Base-by-base conservation (phyloP, 2,888 invertebrate species). In the Acleris holmiana region DNA sequence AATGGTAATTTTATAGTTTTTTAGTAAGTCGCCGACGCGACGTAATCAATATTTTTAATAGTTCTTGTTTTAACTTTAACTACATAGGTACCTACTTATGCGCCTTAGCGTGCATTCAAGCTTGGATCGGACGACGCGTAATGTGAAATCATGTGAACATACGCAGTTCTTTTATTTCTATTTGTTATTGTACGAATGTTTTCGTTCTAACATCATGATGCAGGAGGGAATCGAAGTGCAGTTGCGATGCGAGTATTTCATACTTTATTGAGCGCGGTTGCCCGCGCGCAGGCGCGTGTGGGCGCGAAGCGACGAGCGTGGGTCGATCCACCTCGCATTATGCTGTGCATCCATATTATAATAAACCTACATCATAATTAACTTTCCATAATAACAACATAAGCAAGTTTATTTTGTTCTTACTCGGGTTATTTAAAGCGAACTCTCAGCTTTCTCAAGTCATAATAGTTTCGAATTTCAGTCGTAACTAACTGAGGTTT, bases 281-380 rank as follows among this genome's bases (percentile, higher is more conserved):
- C 67, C n/a, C 59, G 19, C 46, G 61, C 62, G 64, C 56, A 60
- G 18, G 51, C 60, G 63, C n/a, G n/a, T n/a, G n/a, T 61, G 68
- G 67, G 65, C 61, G 55, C 59, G 53, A 21, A 62, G 72, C 69
- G 69, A 69, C 64, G 67, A 69, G 71, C 67, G 69, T 70, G 71
- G 74, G 73, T 63, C 61, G 55, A 29, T 66, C 35, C 68, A 66
- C 68, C 69, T 66, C 69, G 72, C 71, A 73, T 67, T 71, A 76
- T 76, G 55, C 65, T 7, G 59, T 46, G 65, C 65, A 65, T 65
- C 60, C 50, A 60, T 44, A 44, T 49, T 54, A 60, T 65, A 60
- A 60, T 55, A 65, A 65, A 65, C 65, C 65, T 65, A 65, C 65
- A 65, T 65, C 65, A 65, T 65, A 65, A 65, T 57, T 67, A 67